phyloP scores from a whole-genome alignment of 2,797 vertebrate genomes.

The Darevskia nairensis region DNA sequence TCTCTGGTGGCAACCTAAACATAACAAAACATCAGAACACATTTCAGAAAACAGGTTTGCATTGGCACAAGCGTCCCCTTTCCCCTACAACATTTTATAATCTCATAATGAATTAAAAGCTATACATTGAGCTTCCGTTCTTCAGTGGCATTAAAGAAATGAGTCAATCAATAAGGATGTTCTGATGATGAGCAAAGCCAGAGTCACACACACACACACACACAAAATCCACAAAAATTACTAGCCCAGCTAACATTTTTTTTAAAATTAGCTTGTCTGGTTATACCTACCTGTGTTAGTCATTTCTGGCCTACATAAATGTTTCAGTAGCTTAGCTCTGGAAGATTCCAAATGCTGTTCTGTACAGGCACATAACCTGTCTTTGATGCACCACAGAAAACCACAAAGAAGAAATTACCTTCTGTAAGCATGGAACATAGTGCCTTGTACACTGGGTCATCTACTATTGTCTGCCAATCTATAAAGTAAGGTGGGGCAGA shows the following conservation, averaged over 20 bases:
- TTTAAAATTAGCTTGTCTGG: not conserved
- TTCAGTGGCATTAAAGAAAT: not conserved
- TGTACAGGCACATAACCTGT: not conserved
- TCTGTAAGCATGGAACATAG: not conserved
- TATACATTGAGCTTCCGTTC: not conserved
- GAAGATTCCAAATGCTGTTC: not conserved
- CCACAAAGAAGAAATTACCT: not conserved
- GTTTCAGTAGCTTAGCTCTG: not conserved
- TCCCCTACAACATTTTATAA: not conserved
- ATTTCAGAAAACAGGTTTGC: slow-evolving; percentile 22
- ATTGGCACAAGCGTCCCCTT: rapidly evolving
- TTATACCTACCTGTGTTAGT: not conserved
- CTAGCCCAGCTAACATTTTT: not conserved
- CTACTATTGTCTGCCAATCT: not conserved
- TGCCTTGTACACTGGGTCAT: not conserved
- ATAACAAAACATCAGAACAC: slow-evolving; percentile 37
- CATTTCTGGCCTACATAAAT: not conserved
- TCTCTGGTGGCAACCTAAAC: slow-evolving; percentile 72
- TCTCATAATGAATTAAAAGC: not conserved
- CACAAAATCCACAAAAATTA: not conserved
- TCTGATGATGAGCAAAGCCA: not conserved
- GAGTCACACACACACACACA: not conserved
- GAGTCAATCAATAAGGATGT: not conserved
- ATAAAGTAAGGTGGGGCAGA: not conserved
- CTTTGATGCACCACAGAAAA: not conserved